phyloP scores from a whole-genome alignment of 1,140 invertebrate species.

The Drosophila ercepeae region DNA sequence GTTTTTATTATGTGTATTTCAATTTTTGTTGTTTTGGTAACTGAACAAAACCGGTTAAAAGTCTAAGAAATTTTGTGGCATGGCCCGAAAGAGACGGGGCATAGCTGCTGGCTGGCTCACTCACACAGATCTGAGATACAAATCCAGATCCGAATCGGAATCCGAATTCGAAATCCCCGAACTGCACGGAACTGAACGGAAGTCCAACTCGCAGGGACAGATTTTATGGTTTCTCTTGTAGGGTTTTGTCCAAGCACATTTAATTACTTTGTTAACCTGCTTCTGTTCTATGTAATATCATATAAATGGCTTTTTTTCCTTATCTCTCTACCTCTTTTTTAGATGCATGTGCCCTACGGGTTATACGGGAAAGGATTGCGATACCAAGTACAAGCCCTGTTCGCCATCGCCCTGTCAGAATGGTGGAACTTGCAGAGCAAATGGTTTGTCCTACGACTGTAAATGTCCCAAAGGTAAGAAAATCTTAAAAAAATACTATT shows the following conservation, averaged over 20 bases:
- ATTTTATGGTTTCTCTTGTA: slow-evolving; percentile 33
- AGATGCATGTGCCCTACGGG: slow-evolving; percentile 95
- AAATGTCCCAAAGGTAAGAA: slow-evolving; percentile 93
- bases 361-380: slow-evolving; percentile 95
- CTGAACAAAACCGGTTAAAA: slow-evolving; percentile 46
- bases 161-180: slow-evolving; percentile 3
- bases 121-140: slow-evolving; percentile 34
- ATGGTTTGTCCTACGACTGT: slow-evolving; percentile 92
- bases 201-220: slow-evolving; percentile 17
- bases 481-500: no score
- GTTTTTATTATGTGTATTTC: slow-evolving; percentile 4
- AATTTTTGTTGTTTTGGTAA: slow-evolving; percentile 21
- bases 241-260: neutral
- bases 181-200: slow-evolving; percentile 40
- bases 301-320: neutral
- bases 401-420: slow-evolving; percentile 95
- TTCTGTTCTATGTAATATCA: slow-evolving; percentile 16
- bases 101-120: neutral
- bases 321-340: slow-evolving; percentile 52
- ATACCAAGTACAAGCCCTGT: slow-evolving; percentile 95
- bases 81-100: slow-evolving; percentile 5
- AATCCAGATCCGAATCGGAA: slow-evolving; percentile 33
- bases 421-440: slow-evolving; percentile 92
- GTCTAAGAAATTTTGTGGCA: slow-evolving; percentile 50
- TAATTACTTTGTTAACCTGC: slow-evolving; percentile 32